Percentiles rank a stretch among this genome's conserved stretches.
phyloP scores from a whole-genome alignment of 1,140 invertebrate species.

The Hypsibius dujardini region DNA sequence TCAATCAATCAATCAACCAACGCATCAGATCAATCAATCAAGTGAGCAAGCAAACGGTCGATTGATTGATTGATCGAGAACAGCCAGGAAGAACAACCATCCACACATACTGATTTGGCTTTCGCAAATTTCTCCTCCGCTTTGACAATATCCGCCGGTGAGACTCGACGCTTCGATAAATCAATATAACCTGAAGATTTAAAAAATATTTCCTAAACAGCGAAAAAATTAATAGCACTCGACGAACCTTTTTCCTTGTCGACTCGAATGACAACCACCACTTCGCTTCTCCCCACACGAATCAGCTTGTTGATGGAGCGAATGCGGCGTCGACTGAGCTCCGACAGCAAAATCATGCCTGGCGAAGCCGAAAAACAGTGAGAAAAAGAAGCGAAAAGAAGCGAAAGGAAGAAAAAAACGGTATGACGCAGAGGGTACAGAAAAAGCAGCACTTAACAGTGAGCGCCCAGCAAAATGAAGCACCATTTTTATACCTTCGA shows the following conservation, averaged over 20 bases:
- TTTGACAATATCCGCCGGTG: slow-evolving; percentile 88
- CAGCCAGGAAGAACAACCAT: slow-evolving; percentile 6
- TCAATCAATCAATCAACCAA: too few relatives aligned
- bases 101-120: slow-evolving; percentile 69
- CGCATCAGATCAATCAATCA: too few relatives aligned
- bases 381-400: not conserved
- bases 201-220: slow-evolving; percentile 16
- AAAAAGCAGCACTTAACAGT: slow-evolving; percentile 16
- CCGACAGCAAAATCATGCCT: slow-evolving; percentile 51
- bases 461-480: too few relatives aligned
- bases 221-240: slow-evolving; percentile 17
- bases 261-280: slow-evolving; percentile 95
- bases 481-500: slow-evolving; percentile 89
- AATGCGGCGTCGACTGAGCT: slow-evolving; percentile 91
- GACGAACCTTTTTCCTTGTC: slow-evolving; percentile 88
- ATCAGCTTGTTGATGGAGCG: slow-evolving; percentile 98
- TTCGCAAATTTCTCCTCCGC: slow-evolving; percentile 96
- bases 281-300: slow-evolving; percentile 91
- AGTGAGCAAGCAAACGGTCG: too few relatives aligned
- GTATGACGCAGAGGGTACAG: slow-evolving; percentile 11
- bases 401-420: slow-evolving; percentile 10
- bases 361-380: slow-evolving; percentile 26
- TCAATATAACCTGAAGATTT: slow-evolving; percentile 75
- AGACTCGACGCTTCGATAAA: slow-evolving; percentile 93
- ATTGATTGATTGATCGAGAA: slow-evolving; percentile 2